These are phyloP conservation scores for Helostoma temminkii DNA, from an alignment of 2,797 vertebrate genomes.

Conservation along the genomic window DNA sequence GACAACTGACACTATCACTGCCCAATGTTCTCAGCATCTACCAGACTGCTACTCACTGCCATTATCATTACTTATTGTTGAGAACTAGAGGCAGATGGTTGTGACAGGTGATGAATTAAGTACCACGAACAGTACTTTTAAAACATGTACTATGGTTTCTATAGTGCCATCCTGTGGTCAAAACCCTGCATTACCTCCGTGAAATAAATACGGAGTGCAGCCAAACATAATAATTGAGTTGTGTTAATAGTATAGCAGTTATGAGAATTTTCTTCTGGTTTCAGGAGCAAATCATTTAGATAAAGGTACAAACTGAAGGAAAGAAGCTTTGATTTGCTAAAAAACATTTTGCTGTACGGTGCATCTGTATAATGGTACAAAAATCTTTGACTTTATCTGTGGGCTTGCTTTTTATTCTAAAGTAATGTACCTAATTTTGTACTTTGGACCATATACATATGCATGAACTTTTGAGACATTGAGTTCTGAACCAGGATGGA, in stretches of 20 bases:
- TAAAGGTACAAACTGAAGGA: conserved; percentile 5
- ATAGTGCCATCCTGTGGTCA: conserved; percentile 68
- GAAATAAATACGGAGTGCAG: conserved; percentile 3
- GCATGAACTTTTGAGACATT: conserved; percentile 25
- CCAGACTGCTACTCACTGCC: conserved; percentile 43
- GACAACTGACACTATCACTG: too few species aligned
- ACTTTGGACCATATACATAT: conserved; percentile 53
- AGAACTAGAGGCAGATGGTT: conserved; percentile 16
- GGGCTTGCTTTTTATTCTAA: conserved; percentile 52
- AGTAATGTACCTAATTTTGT: conserved; percentile 72
- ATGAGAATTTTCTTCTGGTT: conserved; percentile 32
- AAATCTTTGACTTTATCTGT: conserved; percentile 20
- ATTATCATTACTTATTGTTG: conserved; percentile 29
- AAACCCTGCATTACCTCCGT: conserved; percentile 54
- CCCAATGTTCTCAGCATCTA: conserved; percentile 27
- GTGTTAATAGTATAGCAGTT: conserved; percentile 9
- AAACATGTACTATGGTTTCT: conserved; percentile 12
- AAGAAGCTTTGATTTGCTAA: not conserved
- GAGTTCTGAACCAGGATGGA: conserved; percentile 34
- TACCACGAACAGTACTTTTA: conserved; percentile 7
- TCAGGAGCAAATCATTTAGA: conserved; percentile 3
- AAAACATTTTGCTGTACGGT: conserved; percentile 30
- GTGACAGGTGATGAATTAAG: conserved; percentile 1
- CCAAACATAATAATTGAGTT: conserved; percentile 13
- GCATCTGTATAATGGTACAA: conserved; percentile 43